Evolutionary conservation across 2,113 vertebrate genomes (phyloP).

Genomic region (Atherinomorus stipes): DNA sequence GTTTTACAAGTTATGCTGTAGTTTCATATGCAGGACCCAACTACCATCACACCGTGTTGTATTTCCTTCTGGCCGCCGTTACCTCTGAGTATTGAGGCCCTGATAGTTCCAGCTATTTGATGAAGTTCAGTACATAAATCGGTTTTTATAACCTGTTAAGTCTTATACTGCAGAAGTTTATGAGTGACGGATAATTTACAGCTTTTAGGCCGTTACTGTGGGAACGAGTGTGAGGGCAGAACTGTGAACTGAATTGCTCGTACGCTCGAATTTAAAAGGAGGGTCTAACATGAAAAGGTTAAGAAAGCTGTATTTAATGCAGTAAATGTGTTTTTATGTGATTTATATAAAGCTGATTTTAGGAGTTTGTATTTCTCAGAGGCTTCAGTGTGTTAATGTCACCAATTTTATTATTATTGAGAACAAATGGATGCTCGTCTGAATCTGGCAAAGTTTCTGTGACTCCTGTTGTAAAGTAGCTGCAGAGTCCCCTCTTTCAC

Average conservation of each 20-base stretch:
- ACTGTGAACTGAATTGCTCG: slow-evolving; percentile 1
- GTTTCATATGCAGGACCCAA: neutral
- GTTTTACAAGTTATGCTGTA: neutral
- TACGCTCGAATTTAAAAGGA: slow-evolving; percentile 7
- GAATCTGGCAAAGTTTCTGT: neutral
- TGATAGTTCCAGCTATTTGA: slow-evolving; percentile 31
- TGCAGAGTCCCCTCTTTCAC: neutral
- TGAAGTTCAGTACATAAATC: slow-evolving; percentile 26
- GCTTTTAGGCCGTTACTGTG: neutral
- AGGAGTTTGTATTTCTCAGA: neutral
- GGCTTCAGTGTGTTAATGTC: neutral
- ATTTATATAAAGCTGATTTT: slow-evolving; percentile 2
- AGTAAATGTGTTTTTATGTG: neutral
- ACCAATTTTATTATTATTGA: neutral
- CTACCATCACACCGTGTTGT: neutral
- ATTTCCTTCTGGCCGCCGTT: neutral
- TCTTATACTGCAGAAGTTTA: slow-evolving; percentile 21
- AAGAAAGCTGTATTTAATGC: neutral
- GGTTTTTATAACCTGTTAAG: slow-evolving; percentile 37
- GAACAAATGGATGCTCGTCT: neutral
- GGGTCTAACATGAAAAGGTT: neutral
- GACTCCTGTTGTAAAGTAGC: too few relatives aligned
- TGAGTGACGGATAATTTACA: slow-evolving; percentile 24
- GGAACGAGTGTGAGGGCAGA: neutral
- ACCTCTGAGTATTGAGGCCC: neutral